phyloP scores from a whole-genome alignment of 2,888 invertebrate species.

The Drosophila ezoana region DNA sequence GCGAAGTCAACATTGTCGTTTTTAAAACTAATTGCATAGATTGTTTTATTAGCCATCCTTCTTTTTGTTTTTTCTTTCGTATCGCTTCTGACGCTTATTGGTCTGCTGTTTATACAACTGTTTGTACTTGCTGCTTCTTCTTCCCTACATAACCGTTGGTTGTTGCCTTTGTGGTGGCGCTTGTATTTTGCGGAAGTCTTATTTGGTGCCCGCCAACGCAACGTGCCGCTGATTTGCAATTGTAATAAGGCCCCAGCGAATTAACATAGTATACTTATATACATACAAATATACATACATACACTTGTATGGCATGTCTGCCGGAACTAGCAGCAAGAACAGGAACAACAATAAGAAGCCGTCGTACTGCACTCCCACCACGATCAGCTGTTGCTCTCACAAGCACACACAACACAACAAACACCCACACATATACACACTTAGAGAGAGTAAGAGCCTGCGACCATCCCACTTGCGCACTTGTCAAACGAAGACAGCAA shows the following conservation, averaged over 20 bases:
- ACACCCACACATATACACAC: constrained; percentile 24
- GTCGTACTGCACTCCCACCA: constrained; percentile 48
- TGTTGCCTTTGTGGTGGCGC: constrained; percentile 50
- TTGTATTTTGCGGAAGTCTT: constrained; percentile 61
- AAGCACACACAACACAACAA: constrained; percentile 52
- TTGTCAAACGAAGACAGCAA: constrained; percentile 39
- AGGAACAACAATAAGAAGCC: constrained; percentile 48
- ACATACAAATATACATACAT: background rate
- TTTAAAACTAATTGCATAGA: constrained; percentile 61
- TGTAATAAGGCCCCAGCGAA: constrained; percentile 29
- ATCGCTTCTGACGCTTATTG: constrained; percentile 25
- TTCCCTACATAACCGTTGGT: constrained; percentile 17
- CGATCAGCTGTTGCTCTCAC: constrained; percentile 72
- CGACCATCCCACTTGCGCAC: constrained; percentile 52
- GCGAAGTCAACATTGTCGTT: constrained; percentile 33
- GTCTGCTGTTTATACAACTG: constrained; percentile 59
- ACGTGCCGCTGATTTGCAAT: constrained; percentile 65
- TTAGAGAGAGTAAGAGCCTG: constrained; percentile 18
- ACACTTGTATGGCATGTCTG: constrained; percentile 16
- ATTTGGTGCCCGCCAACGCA: constrained; percentile 69
- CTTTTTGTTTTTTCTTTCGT: constrained; percentile 8
- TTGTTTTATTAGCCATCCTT: constrained; percentile 46
- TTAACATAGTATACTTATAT: constrained; percentile 18
- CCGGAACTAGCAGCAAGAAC: constrained; percentile 37
- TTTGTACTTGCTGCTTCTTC: constrained; percentile 27